These are phyloP conservation scores for Pagrus major DNA, from an alignment of 2,113 vertebrate genomes.

Conservation along the genomic window DNA sequence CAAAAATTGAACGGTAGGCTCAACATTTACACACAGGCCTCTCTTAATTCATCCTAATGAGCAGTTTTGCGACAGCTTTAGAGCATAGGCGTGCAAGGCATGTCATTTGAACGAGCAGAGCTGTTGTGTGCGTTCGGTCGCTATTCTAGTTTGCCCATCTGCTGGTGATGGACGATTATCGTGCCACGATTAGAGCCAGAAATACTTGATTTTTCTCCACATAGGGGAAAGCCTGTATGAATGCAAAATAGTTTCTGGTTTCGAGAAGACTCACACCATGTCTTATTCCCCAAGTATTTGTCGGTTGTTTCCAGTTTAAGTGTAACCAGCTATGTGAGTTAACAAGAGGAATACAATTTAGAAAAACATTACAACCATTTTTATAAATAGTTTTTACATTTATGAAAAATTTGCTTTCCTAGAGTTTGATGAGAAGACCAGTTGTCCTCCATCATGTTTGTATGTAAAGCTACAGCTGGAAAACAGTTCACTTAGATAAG, in stretches of 20 bases:
- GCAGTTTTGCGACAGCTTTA: constrained; percentile 80
- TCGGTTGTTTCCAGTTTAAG: constrained; percentile 4
- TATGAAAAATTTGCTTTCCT: not conserved
- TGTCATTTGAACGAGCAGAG: constrained; percentile 76
- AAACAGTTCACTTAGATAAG: too few relatives aligned
- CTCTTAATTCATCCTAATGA: constrained; percentile 84
- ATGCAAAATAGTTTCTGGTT: constrained; percentile 37
- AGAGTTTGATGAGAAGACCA: not conserved
- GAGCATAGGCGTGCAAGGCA: constrained; percentile 75
- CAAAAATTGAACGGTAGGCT: constrained; percentile 79
- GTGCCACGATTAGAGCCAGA: constrained; percentile 70
- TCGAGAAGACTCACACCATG: not conserved
- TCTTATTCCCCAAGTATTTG: constrained; percentile 29
- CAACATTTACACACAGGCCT: constrained; percentile 76
- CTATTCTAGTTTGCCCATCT: constrained; percentile 67
- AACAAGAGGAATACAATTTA: not conserved
- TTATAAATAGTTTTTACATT: not conserved
- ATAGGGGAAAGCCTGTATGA: constrained; percentile 15
- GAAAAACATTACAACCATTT: not conserved
- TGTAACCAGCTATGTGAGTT: not conserved
- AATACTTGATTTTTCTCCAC: constrained; percentile 37
- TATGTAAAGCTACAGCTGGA: too few relatives aligned
- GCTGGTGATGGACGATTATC: constrained; percentile 70
- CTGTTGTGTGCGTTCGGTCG: constrained; percentile 67
- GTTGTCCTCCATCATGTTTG: not conserved